These are phyloP conservation scores for Eira barbara DNA, from an alignment of 2,113 vertebrate species.

Conservation along the genomic window DNA sequence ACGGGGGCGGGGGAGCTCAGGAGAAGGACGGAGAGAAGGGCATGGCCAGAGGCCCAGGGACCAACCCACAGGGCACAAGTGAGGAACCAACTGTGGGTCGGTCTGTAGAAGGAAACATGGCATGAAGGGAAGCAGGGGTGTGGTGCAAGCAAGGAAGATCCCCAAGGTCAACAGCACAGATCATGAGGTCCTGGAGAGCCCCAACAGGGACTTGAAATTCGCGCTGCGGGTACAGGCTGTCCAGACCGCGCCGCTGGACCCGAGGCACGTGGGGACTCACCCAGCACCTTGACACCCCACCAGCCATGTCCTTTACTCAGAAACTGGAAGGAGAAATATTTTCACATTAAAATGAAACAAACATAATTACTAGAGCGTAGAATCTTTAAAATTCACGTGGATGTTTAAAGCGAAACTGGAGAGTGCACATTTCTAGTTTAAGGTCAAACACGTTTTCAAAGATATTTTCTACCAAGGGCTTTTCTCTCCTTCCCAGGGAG, in stretches of 20 bases:
- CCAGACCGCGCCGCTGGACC: rapidly evolving
- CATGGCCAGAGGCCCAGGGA: neutral
- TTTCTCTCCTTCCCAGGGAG: neutral
- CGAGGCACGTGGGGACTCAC: neutral
- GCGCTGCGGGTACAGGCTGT: rapidly evolving
- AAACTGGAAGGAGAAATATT: neutral
- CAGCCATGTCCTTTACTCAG: neutral
- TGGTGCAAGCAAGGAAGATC: neutral
- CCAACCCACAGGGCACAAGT: neutral
- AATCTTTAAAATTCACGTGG: neutral
- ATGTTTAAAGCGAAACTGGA: neutral
- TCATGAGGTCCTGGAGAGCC: neutral
- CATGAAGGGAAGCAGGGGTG: rapidly evolving
- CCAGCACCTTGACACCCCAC: neutral
- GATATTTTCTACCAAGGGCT: neutral
- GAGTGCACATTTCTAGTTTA: neutral
- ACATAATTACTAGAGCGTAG: too few relatives aligned
- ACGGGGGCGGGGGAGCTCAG: rapidly evolving
- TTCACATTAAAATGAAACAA: neutral
- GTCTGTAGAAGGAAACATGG: neutral
- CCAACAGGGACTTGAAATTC: neutral
- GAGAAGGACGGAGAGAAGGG: neutral
- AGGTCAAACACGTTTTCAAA: neutral
- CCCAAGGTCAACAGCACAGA: neutral
- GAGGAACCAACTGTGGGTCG: neutral